Percentiles rank a stretch among this genome's conserved stretches.
Evolutionary conservation across 2,113 vertebrate genomes (phyloP).

Genomic region (Canis aureus): DNA sequence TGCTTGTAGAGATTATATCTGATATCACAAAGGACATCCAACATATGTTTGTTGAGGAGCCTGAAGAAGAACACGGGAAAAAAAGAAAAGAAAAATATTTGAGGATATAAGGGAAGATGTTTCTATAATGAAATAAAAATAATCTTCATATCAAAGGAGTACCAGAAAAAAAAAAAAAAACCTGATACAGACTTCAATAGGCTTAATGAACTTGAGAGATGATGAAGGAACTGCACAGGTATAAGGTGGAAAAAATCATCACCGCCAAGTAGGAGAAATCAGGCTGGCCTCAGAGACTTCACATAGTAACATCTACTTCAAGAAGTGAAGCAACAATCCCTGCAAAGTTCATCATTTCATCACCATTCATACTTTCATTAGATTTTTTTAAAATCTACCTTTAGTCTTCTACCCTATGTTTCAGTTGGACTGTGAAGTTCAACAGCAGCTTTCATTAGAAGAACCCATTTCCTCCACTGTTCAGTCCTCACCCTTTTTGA

Average conservation of each 20-base stretch:
- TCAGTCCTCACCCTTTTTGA: background rate
- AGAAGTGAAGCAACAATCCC: background rate
- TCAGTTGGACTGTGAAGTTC: background rate
- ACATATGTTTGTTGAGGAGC: background rate
- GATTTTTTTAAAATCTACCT: background rate
- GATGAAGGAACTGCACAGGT: background rate
- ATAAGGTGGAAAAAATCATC: background rate
- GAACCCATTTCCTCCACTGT: background rate
- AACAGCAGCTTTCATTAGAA: background rate
- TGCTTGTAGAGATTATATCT: background rate
- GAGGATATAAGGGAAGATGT: background rate
- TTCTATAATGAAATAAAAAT: background rate
- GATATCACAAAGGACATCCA: background rate
- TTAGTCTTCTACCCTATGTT: background rate
- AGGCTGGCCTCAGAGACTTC: background rate
- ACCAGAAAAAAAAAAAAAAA: slow-evolving; percentile 14
- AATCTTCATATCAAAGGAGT: background rate
- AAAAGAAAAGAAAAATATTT: slow-evolving; percentile 20
- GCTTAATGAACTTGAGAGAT: background rate
- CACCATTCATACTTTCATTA: background rate
- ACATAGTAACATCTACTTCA: background rate
- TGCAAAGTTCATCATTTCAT: background rate
- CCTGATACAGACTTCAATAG: background rate
- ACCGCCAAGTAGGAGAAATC: background rate
- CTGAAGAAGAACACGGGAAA: background rate